phyloP scores from a whole-genome alignment of 2,888 invertebrate genomes.

The Acanthosoma haemorrhoidale region DNA sequence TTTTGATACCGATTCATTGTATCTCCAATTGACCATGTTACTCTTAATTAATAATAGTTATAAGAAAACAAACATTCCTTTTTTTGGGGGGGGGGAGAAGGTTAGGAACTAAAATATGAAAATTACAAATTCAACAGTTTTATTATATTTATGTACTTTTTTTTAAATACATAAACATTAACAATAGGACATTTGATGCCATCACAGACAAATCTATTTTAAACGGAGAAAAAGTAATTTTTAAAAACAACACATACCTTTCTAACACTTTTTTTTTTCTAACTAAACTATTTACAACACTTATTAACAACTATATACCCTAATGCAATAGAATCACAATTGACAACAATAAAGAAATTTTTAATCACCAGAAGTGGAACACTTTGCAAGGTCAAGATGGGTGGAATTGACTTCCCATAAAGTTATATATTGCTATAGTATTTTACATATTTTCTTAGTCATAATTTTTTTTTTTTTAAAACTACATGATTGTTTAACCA shows the following conservation, averaged over 20 bases:
- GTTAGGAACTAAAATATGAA: too few relatives aligned
- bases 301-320: slow-evolving; percentile 24
- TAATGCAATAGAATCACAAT: slow-evolving; percentile 33
- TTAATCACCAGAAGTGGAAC: slow-evolving; percentile 28
- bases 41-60: too few relatives aligned
- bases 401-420: slow-evolving; percentile 30
- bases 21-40: too few relatives aligned
- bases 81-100: too few relatives aligned
- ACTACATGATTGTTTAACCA: slow-evolving; percentile 31
- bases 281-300: slow-evolving; percentile 32
- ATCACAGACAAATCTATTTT: slow-evolving; percentile 35
- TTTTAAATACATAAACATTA: slow-evolving; percentile 31
- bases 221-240: slow-evolving; percentile 29
- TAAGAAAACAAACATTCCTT: too few relatives aligned
- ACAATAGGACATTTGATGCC: slow-evolving; percentile 35
- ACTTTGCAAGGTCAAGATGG: slow-evolving; percentile 27
- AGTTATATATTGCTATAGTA: slow-evolving; percentile 30
- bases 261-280: slow-evolving; percentile 26
- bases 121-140: too few relatives aligned
- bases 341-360: slow-evolving; percentile 32
- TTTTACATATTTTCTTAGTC: slow-evolving; percentile 13
- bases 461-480: slow-evolving; percentile 27
- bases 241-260: slow-evolving; percentile 29
- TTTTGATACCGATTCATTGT: too few relatives aligned
- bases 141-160: slow-evolving; percentile 29